These are phyloP conservation scores for Megaleporinus macrocephalus DNA, from an alignment of 2,113 vertebrate species.

Conservation along the genomic window DNA sequence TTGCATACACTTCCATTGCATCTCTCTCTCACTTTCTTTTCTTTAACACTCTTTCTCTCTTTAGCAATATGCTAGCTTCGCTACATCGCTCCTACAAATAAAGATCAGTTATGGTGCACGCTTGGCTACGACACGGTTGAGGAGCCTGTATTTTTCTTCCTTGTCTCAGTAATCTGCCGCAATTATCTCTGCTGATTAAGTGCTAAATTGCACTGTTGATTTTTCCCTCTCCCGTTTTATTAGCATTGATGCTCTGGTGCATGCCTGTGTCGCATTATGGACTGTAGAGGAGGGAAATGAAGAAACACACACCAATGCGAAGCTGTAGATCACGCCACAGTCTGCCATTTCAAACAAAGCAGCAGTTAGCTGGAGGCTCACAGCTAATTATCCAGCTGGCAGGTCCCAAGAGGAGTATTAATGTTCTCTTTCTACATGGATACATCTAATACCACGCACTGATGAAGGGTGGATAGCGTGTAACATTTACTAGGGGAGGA, in stretches of 20 bases:
- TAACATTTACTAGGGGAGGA: conserved; percentile 37
- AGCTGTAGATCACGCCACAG: conserved; percentile 34
- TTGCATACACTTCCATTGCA: too few species aligned
- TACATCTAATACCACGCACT: conserved; percentile 48
- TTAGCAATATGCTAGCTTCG: background rate
- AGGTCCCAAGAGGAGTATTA: conserved; percentile 39
- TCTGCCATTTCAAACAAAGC: conserved; percentile 43
- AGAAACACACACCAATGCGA: conserved; percentile 1
- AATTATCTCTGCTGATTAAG: conserved; percentile 33
- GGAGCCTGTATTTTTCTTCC: conserved; percentile 7
- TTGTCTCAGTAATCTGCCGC: background rate
- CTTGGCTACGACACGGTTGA: background rate
- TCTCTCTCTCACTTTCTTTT: background rate
- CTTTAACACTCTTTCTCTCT: background rate
- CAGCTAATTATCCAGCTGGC: conserved; percentile 52
- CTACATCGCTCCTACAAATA: background rate
- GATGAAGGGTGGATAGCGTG: conserved; percentile 40
- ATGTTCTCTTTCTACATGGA: conserved; percentile 59
- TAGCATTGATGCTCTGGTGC: too few species aligned
- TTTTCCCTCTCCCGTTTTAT: background rate
- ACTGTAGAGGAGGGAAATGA: background rate
- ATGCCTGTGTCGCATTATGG: too few species aligned
- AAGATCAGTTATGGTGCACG: background rate
- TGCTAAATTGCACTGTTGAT: conserved; percentile 18
- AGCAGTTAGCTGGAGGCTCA: conserved; percentile 30